These are phyloP conservation scores for Argopecten irradians DNA, from an alignment of 1,140 invertebrate genomes.

Conservation along the genomic window DNA sequence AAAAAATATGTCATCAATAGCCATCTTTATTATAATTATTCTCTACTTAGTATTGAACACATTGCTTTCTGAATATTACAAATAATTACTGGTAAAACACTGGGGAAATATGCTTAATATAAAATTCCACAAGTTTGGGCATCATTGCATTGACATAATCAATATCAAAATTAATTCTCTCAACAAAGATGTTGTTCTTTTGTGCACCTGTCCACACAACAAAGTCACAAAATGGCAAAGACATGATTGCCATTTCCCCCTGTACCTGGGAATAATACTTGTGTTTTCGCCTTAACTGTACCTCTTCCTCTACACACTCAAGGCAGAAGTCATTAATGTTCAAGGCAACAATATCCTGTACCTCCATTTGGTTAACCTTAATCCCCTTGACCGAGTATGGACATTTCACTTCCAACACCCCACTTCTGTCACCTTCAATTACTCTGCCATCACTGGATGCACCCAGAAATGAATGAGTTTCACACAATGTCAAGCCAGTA, in stretches of 20 bases:
- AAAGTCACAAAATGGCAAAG: conserved; percentile 40
- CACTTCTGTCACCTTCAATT: not conserved
- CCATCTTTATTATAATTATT: too few relatives aligned
- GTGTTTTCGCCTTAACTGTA: not conserved
- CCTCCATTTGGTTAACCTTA: not conserved
- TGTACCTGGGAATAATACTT: conserved; percentile 44
- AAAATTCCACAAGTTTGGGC: conserved; percentile 37
- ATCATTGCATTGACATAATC: conserved; percentile 21
- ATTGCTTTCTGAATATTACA: not conserved
- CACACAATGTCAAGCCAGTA: conserved; percentile 20
- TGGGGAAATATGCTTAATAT: not conserved
- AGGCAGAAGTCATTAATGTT: not conserved
- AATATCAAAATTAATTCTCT: conserved; percentile 25
- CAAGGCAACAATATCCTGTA: conserved; percentile 2
- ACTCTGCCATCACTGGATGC: conserved; percentile 38
- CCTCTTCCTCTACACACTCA: not conserved
- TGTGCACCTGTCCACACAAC: conserved; percentile 34
- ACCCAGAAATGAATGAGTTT: not conserved
- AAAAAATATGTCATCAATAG: too few relatives aligned
- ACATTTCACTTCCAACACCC: conserved; percentile 39
- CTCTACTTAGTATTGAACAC: too few relatives aligned
- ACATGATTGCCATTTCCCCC: conserved; percentile 41
- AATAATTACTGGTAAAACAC: not conserved
- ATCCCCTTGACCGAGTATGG: conserved; percentile 23
- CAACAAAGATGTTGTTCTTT: conserved; percentile 36